These are phyloP conservation scores for Microcebus lehilahytsara DNA, from an alignment of 2,113 vertebrate species.

Conservation along the genomic window DNA sequence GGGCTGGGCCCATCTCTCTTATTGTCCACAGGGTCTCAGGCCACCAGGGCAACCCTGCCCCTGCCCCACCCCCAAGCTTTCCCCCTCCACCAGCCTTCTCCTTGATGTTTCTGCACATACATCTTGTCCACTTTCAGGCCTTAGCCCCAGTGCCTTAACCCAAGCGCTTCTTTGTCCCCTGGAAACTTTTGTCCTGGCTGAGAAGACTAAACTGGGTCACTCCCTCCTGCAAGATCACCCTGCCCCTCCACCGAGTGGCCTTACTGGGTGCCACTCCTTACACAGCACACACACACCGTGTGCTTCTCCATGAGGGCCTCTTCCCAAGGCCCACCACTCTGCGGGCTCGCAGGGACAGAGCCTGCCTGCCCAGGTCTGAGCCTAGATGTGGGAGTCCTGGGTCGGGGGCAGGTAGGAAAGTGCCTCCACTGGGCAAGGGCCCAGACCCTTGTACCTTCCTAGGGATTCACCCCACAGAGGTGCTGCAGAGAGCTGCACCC, in stretches of 20 bases:
- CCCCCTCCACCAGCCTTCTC: background rate
- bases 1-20: background rate
- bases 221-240: background rate
- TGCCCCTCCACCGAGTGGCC: background rate
- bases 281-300: background rate
- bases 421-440: background rate
- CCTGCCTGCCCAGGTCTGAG: background rate
- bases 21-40: background rate
- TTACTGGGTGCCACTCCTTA: background rate
- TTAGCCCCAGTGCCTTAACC: background rate
- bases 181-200: background rate
- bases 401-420: background rate
- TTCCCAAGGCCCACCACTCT: background rate
- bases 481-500: background rate
- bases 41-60: background rate
- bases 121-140: background rate
- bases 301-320: background rate
- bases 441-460: background rate
- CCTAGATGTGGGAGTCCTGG: too few species aligned
- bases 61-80: too few species aligned
- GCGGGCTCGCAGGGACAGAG: background rate
- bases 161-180: background rate
- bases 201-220: background rate
- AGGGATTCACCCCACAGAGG: background rate
- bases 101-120: background rate